Evolutionary conservation across 37 sponge, comb jelly and placozoan species (phyloP), one percentile per base, ranked within the genome.

Genomic region (Spongilla lacustris): DNA sequence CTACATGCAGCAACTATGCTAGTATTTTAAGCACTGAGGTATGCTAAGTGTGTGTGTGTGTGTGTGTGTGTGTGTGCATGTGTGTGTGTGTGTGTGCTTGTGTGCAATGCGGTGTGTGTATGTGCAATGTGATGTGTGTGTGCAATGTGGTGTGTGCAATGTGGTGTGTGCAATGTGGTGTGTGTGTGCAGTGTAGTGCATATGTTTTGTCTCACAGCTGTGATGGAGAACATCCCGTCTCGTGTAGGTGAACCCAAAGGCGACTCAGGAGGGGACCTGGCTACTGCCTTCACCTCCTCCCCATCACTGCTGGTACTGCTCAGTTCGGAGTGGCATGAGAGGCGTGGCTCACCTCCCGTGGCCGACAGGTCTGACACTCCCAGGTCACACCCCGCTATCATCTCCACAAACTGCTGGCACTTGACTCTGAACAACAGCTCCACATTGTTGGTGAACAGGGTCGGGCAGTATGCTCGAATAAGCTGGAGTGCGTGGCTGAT

Each of bases 391-490:
- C 97, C 97, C 69, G 85, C 80, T 17, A 99, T 87, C 90, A 94
- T 92, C 83, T 99, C 99, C 24, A 99, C 90, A 86, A 99, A 99
- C 75, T 95, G 98, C 36, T 90, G 86, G 77, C 97, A 95, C 67
- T 93, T 92, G 5, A 99, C 81, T 76, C 82, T 84, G 69, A 99
- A 97, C 69, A 95, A 74, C 26, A 99, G 91, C 78, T 88, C 93
- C 26, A 78, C 67, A 68, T 95, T 85, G 67, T 23, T 30, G 66
- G 90, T 91, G 37, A 99, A 77, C 24, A 99, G 85, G 26, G 82
- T 82, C 3, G 97, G 97, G 69, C 95, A 95, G 12, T 86, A 49
- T 50, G 74, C 17, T 1, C 89, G 76, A 19, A 93, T 91, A 24
- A 91, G 67, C 1, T 66, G 70, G 25, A 97, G 46, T 11, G 97